Conservation (phyloP, 2,888 invertebrate species). For the Mylabris sibirica region DNA sequence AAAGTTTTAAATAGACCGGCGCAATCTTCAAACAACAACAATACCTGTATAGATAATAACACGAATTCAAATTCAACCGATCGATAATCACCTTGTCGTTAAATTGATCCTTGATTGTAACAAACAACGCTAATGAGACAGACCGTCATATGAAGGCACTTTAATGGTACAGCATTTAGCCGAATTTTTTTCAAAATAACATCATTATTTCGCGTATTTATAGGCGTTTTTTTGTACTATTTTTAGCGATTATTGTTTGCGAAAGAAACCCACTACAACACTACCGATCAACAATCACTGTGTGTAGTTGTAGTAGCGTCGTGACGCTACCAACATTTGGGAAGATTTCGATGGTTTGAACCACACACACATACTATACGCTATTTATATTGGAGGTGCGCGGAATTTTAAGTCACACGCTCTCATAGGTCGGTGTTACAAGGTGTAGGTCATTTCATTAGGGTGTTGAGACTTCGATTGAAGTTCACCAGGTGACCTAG, state of each 20-base stretch:
- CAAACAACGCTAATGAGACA: constrained; percentile 22
- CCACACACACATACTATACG: constrained; percentile 37
- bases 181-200: neutral
- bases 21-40: constrained; percentile 18
- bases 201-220: neutral
- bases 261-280: neutral
- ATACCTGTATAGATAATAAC: neutral
- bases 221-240: constrained; percentile 23
- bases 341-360: constrained; percentile 40
- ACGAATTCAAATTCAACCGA: constrained; percentile 28
- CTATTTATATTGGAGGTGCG: constrained; percentile 48
- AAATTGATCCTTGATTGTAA: constrained; percentile 27
- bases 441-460: constrained; percentile 40
- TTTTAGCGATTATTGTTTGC: constrained; percentile 13
- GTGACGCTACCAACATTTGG: constrained; percentile 32
- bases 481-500: neutral
- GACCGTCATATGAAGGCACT: constrained; percentile 32
- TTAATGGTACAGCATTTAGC: constrained; percentile 10
- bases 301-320: constrained; percentile 19
- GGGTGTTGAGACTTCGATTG: neutral
- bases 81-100: constrained; percentile 38
- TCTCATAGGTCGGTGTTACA: constrained; percentile 28
- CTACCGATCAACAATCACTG: neutral
- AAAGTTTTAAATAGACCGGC: constrained; percentile 17
- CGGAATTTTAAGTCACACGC: constrained; percentile 43